Base-by-base conservation (phyloP, 92 coral and sea anemone genomes). In the Parazoanthus darwini region DNA sequence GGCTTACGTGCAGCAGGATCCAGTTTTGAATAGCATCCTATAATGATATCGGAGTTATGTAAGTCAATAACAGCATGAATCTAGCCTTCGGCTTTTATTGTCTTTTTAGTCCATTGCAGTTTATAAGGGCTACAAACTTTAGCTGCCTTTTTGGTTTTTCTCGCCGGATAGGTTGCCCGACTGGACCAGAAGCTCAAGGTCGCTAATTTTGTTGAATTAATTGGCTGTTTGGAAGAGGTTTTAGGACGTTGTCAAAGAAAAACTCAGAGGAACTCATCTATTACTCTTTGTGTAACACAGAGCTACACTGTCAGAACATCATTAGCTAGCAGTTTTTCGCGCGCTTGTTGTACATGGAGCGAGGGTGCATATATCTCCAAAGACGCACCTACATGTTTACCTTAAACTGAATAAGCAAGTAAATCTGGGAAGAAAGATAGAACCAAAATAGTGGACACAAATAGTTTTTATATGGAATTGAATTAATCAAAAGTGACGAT, bases 1-100 rank as follows among this genome's bases (percentile, higher is more conserved):
- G 33, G 33, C 33, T 29, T 29, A 29, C 33, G 33, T 29, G 33
- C 33, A 16, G 71, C 5, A 14, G 84, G 50, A 35, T 80, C 84
- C 8, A 80, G 46, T 80, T 80, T 56, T 25, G 84, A 80, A 46
- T 80, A 71, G 10, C 70, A 80, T n/a, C 82, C 82, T 0, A 48
- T 46, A 48, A 79, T 26, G 35, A 79, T 13, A 51, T 50, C 82
- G 2, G 82, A 42, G 13, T 51, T 4, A 54, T 79, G 20, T 7
- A 54, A 54, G n/a, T 81, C 85, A 23, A 81, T 36, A 0, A 81
- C 5, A 48, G 48, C 85, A 35, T 81, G 85, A 58, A 81, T 39
- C 43, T 81, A 0, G 74, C 74, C 26, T 26, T 81, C 33, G 33
- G 33, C 85, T 58, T 81, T 38, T 25, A 7, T 81, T 37, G 50